Evolutionary conservation across 2,113 vertebrate genomes (phyloP).

Genomic region (Amia ocellicauda): DNA sequence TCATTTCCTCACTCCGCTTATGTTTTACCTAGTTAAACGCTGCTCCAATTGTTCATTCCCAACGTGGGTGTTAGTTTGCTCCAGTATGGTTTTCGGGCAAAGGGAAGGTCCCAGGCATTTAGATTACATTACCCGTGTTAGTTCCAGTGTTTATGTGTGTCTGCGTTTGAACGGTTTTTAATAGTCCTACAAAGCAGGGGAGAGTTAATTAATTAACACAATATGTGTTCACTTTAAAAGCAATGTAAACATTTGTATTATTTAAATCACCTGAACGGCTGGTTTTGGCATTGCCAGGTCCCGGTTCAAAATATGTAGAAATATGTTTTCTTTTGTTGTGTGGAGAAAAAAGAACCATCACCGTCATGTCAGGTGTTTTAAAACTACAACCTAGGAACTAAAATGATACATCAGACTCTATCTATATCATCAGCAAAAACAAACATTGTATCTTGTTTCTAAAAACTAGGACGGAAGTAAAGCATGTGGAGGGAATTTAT

Average conservation of each 20-base stretch:
- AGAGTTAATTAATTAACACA: conserved; percentile 21
- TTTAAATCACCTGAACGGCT: background rate
- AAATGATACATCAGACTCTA: too few relatives aligned
- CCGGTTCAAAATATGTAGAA: background rate
- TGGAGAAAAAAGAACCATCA: too few relatives aligned
- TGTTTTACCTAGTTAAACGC: background rate
- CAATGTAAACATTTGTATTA: background rate
- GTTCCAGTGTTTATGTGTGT: conserved; percentile 20
- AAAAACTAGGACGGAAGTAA: too few relatives aligned
- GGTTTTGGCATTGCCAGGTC: background rate
- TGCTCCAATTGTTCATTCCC: background rate
- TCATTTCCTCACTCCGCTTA: background rate
- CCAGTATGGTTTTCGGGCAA: conserved; percentile 18
- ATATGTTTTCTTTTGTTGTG: too few relatives aligned
- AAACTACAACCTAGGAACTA: too few relatives aligned
- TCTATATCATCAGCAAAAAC: too few relatives aligned
- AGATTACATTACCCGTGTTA: conserved; percentile 30
- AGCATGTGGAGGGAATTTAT: too few relatives aligned
- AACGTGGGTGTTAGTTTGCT: background rate
- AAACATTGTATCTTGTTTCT: too few relatives aligned
- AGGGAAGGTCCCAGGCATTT: conserved; percentile 21
- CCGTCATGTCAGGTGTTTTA: too few relatives aligned
- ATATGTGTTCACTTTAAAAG: conserved; percentile 20
- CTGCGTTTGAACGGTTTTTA: conserved; percentile 8
- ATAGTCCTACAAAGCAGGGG: conserved; percentile 5